Percentiles rank a stretch among this genome's conserved stretches.
Evolutionary conservation across 2,888 invertebrate species (phyloP).

Genomic region (Hydrotaea diabolus): DNA sequence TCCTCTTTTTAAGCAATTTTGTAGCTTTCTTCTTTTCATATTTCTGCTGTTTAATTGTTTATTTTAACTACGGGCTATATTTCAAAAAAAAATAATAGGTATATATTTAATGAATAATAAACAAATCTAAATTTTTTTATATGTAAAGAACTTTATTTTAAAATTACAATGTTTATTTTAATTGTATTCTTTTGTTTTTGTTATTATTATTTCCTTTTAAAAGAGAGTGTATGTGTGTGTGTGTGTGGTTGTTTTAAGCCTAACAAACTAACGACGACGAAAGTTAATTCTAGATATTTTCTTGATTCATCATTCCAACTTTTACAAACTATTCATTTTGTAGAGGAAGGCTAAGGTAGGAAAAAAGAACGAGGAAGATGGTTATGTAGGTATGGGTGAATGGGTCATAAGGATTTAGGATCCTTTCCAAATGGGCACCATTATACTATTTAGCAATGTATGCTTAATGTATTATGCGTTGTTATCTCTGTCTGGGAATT

Average conservation of each 20-base stretch:
- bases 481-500: no score
- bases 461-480: no score
- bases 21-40: background rate
- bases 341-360: slow-evolving; percentile 6
- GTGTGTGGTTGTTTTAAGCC: background rate
- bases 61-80: slow-evolving; percentile 5
- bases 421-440: background rate
- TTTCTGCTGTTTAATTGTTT: slow-evolving; percentile 31
- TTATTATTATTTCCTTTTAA: slow-evolving; percentile 39
- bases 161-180: slow-evolving; percentile 48
- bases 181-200: slow-evolving; percentile 24
- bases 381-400: background rate
- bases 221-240: slow-evolving; percentile 16
- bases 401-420: background rate
- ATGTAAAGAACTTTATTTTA: slow-evolving; percentile 46
- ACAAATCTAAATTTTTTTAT: slow-evolving; percentile 38
- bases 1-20: slow-evolving; percentile 7
- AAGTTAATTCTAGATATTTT: slow-evolving; percentile 35
- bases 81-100: slow-evolving; percentile 25
- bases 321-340: slow-evolving; percentile 54
- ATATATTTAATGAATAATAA: slow-evolving; percentile 50
- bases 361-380: no score
- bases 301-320: slow-evolving; percentile 26
- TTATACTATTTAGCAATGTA: background rate
- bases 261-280: slow-evolving; percentile 6